Evolutionary conservation across 2,888 invertebrate species (phyloP).

Genomic region (Xestia ashworthii): DNA sequence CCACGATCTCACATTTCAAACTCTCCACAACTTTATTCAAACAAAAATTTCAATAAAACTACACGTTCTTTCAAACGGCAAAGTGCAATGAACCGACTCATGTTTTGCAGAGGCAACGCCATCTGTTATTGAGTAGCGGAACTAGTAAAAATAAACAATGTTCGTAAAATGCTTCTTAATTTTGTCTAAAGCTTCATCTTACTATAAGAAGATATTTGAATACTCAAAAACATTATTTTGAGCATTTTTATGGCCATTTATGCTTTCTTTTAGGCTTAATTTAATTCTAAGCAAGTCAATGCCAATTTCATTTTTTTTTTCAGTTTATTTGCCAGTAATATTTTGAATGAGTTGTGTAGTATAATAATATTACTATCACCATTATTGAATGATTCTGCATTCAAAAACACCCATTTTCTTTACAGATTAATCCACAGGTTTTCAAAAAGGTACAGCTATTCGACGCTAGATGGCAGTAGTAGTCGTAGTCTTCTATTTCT

Average conservation of each 20-base stretch:
- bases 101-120: constrained; percentile 64
- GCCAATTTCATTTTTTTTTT: background rate
- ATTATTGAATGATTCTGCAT: accelerated
- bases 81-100: constrained; percentile 52
- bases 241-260: accelerated
- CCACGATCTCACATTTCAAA: constrained; percentile 26
- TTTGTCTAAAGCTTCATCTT: background rate
- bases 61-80: constrained; percentile 24
- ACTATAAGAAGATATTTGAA: accelerated
- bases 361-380: accelerated
- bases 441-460: constrained; percentile 70
- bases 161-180: background rate
- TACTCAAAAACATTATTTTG: too few relatives aligned
- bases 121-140: constrained; percentile 78
- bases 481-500: constrained; percentile 39
- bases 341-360: accelerated
- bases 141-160: constrained; percentile 17
- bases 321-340: too few relatives aligned
- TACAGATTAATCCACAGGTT: constrained; percentile 11
- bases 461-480: constrained; percentile 75
- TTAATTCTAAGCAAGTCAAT: background rate
- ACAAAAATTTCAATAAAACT: constrained; percentile 46
- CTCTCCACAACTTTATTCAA: constrained; percentile 17
- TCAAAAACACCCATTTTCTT: background rate
- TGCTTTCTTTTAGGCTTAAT: background rate